Evolutionary conservation across 2,888 invertebrate species (phyloP).

Genomic region (Yponomeuta sedellus): DNA sequence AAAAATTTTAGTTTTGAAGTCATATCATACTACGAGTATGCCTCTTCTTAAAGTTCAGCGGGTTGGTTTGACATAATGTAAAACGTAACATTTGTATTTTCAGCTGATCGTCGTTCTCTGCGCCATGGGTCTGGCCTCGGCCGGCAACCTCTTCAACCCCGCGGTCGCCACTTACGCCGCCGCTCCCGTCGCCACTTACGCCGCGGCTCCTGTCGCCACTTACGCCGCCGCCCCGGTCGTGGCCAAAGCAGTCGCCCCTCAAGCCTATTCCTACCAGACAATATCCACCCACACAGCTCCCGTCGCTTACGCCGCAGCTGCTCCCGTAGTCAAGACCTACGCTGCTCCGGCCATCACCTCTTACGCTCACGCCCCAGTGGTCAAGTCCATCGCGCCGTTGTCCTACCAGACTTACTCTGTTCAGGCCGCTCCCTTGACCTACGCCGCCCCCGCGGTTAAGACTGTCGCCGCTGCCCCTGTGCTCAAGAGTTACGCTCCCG

Average conservation of each 20-base stretch:
- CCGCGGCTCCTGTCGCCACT: constrained; percentile 19
- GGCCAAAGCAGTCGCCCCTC: constrained; percentile 23
- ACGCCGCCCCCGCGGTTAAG: constrained; percentile 41
- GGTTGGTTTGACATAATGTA: too few species aligned
- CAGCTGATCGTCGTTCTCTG: constrained; percentile 9
- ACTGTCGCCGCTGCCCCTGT: constrained; percentile 47
- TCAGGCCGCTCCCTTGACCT: constrained; percentile 29
- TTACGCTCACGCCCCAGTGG: constrained; percentile 16
- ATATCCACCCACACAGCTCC: constrained; percentile 27
- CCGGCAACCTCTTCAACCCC: constrained; percentile 7
- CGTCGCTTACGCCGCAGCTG: constrained; percentile 42
- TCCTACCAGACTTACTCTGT: constrained; percentile 24
- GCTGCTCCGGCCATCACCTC: constrained; percentile 37
- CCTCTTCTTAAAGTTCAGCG: too few species aligned
- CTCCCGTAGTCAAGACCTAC: constrained; percentile 41
- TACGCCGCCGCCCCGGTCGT: constrained; percentile 46
- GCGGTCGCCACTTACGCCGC: constrained; percentile 15
- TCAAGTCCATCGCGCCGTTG: constrained; percentile 23
- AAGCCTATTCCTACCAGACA: constrained; percentile 24
- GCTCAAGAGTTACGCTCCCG: constrained; percentile 23
- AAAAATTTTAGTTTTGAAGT: too few species aligned
- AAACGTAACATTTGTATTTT: background rate
- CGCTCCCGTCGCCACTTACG: constrained; percentile 16
- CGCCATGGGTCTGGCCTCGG: constrained; percentile 18
- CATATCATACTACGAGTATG: too few species aligned